Conservation (phyloP, 53 echinoderm and acorn worm species). For the Paracentrotus lividus region DNA sequence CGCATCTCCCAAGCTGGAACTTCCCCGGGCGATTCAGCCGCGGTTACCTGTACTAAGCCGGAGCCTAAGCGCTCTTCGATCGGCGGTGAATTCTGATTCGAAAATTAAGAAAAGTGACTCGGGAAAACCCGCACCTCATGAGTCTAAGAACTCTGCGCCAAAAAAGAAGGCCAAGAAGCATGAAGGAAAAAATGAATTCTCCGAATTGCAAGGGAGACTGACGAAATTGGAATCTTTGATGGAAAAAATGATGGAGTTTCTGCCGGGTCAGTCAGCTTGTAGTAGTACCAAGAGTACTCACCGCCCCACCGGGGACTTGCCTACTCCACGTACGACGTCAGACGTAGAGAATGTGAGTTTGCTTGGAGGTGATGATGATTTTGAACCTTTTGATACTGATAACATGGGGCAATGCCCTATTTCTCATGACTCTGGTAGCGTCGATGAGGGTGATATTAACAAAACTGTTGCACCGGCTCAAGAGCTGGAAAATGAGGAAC, state of each 20-base stretch:
- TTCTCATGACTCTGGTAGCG: not conserved
- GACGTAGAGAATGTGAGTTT: not conserved
- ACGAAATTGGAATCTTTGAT: not conserved
- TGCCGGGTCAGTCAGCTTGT: not conserved
- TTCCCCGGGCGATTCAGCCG: not conserved
- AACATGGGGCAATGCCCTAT: not conserved
- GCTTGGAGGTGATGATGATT: not conserved
- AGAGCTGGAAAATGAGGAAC: slow-evolving; percentile 6
- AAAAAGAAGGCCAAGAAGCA: not conserved
- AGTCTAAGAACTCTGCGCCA: not conserved
- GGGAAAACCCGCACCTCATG: not conserved
- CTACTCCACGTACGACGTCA: not conserved
- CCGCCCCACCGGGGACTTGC: not conserved
- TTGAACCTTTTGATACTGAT: not conserved
- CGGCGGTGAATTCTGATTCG: not conserved
- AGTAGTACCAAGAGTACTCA: too few species aligned
- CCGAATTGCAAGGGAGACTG: not conserved
- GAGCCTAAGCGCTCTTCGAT: not conserved
- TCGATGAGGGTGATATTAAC: not conserved
- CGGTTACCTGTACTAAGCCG: not conserved
- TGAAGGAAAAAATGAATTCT: not conserved
- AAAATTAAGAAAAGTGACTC: not conserved
- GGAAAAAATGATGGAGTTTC: not conserved
- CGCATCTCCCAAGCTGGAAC: not conserved
- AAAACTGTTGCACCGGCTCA: not conserved